Base-by-base conservation (phyloP, 2,888 invertebrate species). In the Limnephilus auricula region DNA sequence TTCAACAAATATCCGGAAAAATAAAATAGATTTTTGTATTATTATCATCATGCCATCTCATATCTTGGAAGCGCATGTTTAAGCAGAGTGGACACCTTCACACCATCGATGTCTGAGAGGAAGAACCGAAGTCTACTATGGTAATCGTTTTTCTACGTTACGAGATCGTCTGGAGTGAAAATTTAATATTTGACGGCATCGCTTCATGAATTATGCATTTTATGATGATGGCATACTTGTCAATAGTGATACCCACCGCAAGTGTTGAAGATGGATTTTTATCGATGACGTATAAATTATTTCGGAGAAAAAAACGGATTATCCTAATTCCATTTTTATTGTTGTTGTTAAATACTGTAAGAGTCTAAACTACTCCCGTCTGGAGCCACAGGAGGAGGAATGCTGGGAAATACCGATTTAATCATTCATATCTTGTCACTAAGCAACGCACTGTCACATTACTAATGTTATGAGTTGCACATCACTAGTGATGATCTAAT, bases 211-310 rank as follows among this genome's bases (percentile, higher is more conserved):
- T 65, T 25, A 65, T 65, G 65, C 25, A 65, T 65, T 5, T 18
- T 65, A 65, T 65, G 65, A 65, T 65, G 65, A 65, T 65, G 65
- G 65, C 65, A n/a, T 65, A 65, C 65, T 65, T 65, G 65, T 65
- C 65, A 65, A 65, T n/a, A 65, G 9, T 25, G 65, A 65, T 65
- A 65, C 9, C 65, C 25, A 65, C n/a, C 65, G n/a, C 65, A n/a
- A 18, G n/a, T n/a, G 25, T n/a, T 65, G 25, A n/a, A 65, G 65
- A 65, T 25, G 65, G 25, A 65, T 65, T 25, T n/a, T 2, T 25
- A 25, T 1, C 25, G 6, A 65, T 65, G 9, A 65, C 25, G 25
- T 65, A 50, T 18, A 50, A 15, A 6, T 50, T 65, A 25, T 25
- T 9, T 65, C 5, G 3, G 9, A n/a, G 9, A 65, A 65, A 65